Evolutionary conservation across 2,113 vertebrate species (phyloP).

Genomic region (Festucalex cinctus): DNA sequence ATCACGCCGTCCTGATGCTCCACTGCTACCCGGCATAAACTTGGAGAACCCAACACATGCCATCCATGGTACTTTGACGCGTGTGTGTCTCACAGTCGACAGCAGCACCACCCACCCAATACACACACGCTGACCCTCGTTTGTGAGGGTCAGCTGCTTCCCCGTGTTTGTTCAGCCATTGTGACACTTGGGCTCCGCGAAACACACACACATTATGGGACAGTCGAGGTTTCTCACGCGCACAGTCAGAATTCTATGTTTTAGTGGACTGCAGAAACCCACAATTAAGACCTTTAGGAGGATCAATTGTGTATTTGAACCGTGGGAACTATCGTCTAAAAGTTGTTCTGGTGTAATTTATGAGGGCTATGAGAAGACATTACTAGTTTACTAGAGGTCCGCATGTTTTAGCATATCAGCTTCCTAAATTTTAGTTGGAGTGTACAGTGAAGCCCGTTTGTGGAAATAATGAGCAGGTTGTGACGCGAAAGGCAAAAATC

Average conservation of each 20-base stretch:
- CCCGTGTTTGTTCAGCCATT: conserved; percentile 56
- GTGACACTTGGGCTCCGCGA: conserved; percentile 57
- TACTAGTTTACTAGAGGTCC: too few relatives aligned
- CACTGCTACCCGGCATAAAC: not conserved
- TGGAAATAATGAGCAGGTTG: too few relatives aligned
- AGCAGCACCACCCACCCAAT: not conserved
- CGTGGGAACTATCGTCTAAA: too few relatives aligned
- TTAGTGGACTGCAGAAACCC: not conserved
- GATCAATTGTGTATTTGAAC: not conserved
- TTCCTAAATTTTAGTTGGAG: too few relatives aligned
- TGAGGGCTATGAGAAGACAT: too few relatives aligned
- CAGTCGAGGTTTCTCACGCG: not conserved
- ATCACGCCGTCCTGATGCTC: conserved; percentile 30
- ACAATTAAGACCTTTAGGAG: not conserved
- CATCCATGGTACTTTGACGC: conserved; percentile 13
- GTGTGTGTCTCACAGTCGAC: conserved; percentile 2
- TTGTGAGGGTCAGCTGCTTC: conserved; percentile 47
- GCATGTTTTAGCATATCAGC: too few relatives aligned
- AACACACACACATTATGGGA: conserved; percentile 18
- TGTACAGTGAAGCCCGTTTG: too few relatives aligned
- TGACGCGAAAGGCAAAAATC: too few relatives aligned
- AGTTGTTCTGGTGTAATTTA: too few relatives aligned
- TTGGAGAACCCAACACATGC: not conserved
- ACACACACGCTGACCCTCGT: not conserved
- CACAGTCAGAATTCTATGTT: conserved; percentile 25